Evolutionary conservation across 2,888 invertebrate genomes (phyloP).

Genomic region (Chironomus riparius): DNA sequence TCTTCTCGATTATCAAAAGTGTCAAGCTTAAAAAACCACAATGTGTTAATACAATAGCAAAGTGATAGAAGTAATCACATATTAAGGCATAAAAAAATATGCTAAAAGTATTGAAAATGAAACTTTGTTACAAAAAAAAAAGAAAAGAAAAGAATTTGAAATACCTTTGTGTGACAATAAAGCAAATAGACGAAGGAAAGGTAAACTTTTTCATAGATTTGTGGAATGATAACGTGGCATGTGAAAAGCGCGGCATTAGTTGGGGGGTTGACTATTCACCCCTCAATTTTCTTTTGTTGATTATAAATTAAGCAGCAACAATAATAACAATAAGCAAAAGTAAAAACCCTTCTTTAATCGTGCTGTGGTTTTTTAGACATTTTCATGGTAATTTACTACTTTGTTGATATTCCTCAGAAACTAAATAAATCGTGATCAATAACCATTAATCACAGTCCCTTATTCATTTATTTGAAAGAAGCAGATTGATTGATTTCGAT

Average conservation of each 20-base stretch:
- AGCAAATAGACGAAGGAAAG: not conserved
- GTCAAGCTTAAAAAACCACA: too few relatives aligned
- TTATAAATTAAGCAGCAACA: not conserved
- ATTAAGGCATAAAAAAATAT: too few relatives aligned
- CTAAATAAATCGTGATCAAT: too few relatives aligned
- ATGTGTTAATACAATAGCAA: too few relatives aligned
- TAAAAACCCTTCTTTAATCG: too few relatives aligned
- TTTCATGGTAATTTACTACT: too few relatives aligned
- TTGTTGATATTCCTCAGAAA: too few relatives aligned
- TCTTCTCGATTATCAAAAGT: too few relatives aligned
- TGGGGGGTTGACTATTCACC: not conserved
- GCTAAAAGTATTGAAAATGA: not conserved
- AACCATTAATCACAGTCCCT: too few relatives aligned
- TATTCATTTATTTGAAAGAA: not conserved
- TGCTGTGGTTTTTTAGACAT: too few relatives aligned
- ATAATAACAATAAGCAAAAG: too few relatives aligned
- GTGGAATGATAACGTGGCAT: not conserved
- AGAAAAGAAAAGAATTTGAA: not conserved
- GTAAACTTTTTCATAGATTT: not conserved
- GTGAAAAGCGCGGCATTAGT: not conserved
- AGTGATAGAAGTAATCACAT: too few relatives aligned
- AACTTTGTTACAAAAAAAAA: not conserved
- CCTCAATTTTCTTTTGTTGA: not conserved
- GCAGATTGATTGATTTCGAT: not conserved
- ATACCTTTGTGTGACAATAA: conserved; percentile 14